Conservation (phyloP, 2,113 vertebrate genomes). For the Syrmaticus mikado region DNA sequence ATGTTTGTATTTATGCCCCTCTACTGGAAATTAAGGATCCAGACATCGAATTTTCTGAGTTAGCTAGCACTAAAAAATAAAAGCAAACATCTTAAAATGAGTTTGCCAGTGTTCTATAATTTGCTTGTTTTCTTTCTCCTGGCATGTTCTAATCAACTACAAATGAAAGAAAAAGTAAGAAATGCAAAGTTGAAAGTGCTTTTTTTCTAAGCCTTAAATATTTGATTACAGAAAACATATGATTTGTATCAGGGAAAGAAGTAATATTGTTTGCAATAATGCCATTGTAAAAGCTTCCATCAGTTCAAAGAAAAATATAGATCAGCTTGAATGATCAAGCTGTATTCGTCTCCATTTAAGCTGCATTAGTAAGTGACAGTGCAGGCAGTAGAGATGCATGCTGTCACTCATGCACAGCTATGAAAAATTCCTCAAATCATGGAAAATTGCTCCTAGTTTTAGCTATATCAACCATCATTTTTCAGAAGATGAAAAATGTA, state of each 20-base stretch:
- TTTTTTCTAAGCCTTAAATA: not conserved
- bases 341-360: slow-evolving; percentile 26
- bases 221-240: not conserved
- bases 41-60: not conserved
- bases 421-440: slow-evolving; percentile 60
- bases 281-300: slow-evolving; percentile 38
- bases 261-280: not conserved
- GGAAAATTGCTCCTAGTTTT: slow-evolving; percentile 54
- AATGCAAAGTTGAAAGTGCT: not conserved
- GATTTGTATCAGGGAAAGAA: not conserved
- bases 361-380: slow-evolving; percentile 46
- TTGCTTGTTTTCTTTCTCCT: not conserved
- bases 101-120: not conserved
- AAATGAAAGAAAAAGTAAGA: slow-evolving; percentile 19
- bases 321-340: slow-evolving; percentile 38
- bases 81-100: not conserved
- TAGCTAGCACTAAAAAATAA: slow-evolving; percentile 3
- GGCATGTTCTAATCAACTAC: not conserved
- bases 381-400: slow-evolving; percentile 20
- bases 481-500: slow-evolving; percentile 33
- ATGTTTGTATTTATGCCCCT: slow-evolving; percentile 6
- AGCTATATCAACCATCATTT: slow-evolving; percentile 29
- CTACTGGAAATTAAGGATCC: slow-evolving; percentile 11
- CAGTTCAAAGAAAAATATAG: slow-evolving; percentile 40
- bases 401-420: slow-evolving; percentile 15